Base-by-base conservation (phyloP, 2,113 vertebrate genomes). In the Dicentrarchus labrax region DNA sequence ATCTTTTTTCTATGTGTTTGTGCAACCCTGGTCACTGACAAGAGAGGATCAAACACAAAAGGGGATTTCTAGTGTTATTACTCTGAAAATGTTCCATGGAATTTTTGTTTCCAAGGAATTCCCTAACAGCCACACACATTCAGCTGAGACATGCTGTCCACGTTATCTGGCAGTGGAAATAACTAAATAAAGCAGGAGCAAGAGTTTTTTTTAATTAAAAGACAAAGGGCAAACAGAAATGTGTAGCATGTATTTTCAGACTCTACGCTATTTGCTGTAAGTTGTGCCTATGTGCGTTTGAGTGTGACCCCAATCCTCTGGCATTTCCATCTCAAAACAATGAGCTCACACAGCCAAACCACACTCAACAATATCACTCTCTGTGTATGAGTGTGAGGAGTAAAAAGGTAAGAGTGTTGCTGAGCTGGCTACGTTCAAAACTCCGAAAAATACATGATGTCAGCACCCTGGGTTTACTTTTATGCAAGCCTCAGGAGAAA, bases 301-400 rank as follows among this genome's bases (percentile, higher is more conserved):
- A 88, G 83, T 70, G 72, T 90, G 82, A 91, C 80, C 90, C 88
- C 88, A 87, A 64, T 90, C 83, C 80, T 88, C 82, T 86, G 94
- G 88, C 83, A 92, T 95, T 93, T 94, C 92, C 91, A 92, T 94
- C 48, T 91, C 80, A 88, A 93, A 94, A 94, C 90, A 94, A 88
- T 92, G 89, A 94, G 85, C 90, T 93, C 93, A 95, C 91, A 88
- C 86, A 80, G 82, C 78, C 92, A 92, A 84, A 89, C 88, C 86
- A 64, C 83, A 83, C 66, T 86, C 77, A 79, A 94, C 93, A 93
- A 88, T 84, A 84, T 93, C 64, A 59, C 83, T 72, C 77, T 88
- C 66, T 92, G 85, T 93, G 77, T 66, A 36, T 24, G 75, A 76
- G 68, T 51, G 79, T 9, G 57, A 79, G 78, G 82, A 85, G 80